Conservation (phyloP, 2,113 vertebrate genomes). For the Ochotona princeps region DNA sequence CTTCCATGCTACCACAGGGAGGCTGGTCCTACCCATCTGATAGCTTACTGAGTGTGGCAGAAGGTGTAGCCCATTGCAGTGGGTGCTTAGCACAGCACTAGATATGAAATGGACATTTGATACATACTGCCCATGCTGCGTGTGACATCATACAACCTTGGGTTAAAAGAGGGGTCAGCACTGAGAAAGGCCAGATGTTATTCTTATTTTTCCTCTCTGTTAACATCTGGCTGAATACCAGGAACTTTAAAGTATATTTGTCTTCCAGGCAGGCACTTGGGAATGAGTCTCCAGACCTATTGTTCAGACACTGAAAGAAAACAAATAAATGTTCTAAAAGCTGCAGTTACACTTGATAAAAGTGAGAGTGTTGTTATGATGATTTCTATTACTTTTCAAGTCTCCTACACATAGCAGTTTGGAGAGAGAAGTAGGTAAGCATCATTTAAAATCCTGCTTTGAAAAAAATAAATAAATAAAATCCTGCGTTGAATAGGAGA, state of each 20-base stretch:
- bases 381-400: background rate
- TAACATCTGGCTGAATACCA: background rate
- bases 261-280: background rate
- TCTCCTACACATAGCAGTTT: background rate
- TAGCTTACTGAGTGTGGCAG: background rate
- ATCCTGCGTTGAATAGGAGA: background rate
- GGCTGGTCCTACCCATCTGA: background rate
- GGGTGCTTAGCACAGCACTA: background rate
- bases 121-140: too few relatives aligned
- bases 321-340: background rate
- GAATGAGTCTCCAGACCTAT: background rate
- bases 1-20: background rate
- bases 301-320: background rate
- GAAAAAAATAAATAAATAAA: too few relatives aligned
- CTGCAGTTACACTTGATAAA: background rate
- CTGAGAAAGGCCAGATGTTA: background rate
- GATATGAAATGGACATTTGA: background rate
- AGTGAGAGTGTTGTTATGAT: background rate
- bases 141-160: background rate
- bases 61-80: background rate
- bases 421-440: background rate
- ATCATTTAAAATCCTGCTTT: background rate
- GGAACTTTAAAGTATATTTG: background rate
- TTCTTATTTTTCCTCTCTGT: background rate
- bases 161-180: background rate